phyloP scores from a whole-genome alignment of 1,140 invertebrate species.

The Cydia strobilella region DNA sequence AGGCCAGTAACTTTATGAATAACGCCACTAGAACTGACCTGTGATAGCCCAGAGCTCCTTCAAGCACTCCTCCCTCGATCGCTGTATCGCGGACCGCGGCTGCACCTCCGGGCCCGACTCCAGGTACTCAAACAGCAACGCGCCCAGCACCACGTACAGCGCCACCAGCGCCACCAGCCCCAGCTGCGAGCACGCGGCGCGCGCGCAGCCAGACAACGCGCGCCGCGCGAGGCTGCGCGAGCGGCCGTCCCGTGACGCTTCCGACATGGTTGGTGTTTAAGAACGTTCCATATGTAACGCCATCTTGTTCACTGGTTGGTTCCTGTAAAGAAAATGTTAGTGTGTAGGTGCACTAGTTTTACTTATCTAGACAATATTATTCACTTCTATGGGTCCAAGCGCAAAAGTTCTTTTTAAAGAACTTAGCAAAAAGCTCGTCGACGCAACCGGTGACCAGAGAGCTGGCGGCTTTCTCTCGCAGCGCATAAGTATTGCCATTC shows the following conservation, averaged over 20 bases:
- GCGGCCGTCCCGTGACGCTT: slow-evolving; percentile 66
- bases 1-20: no score
- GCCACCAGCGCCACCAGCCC: slow-evolving; percentile 80
- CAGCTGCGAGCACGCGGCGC: slow-evolving; percentile 77
- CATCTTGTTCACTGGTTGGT: background rate
- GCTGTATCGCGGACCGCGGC: slow-evolving; percentile 75
- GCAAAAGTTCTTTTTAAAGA: no score
- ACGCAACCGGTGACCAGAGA: no score
- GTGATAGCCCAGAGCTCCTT: slow-evolving; percentile 82
- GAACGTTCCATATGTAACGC: background rate
- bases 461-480: no score
- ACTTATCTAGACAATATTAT: no score
- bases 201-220: slow-evolving; percentile 48
- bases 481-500: no score
- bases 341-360: no score
- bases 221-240: slow-evolving; percentile 56
- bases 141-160: slow-evolving; percentile 80
- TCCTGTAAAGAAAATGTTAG: no score
- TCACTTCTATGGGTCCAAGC: no score
- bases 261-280: slow-evolving; percentile 60
- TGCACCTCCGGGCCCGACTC: slow-evolving; percentile 79
- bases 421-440: no score
- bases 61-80: slow-evolving; percentile 81
- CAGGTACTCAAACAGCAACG: slow-evolving; percentile 80
- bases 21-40: slow-evolving; percentile 73